Evolutionary conservation across 2,888 invertebrate genomes (phyloP), one percentile per base, ranked within the genome.

Genomic region (Anarsia innoxiella): DNA sequence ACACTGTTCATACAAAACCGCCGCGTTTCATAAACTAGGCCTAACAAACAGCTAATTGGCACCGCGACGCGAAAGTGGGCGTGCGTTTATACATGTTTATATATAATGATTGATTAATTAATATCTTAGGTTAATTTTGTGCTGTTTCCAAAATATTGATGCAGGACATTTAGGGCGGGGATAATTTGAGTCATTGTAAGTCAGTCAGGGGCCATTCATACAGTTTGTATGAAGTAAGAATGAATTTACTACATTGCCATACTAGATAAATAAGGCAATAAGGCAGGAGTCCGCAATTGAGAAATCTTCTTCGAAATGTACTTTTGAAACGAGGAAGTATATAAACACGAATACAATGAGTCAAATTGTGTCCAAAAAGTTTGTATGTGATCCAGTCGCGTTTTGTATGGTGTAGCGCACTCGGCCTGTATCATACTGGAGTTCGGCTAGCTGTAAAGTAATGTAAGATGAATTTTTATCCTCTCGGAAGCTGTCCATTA

Each of bases 61-160:
- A 5, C 2, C 23, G 26, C 33, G 15, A 62, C 67, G 68, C 71
- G 77, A 66, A 73, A n/a, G 68, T n/a, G 76, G 70, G 68, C 75
- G 80, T 75, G 74, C 73, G 76, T 79, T 74, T 77, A 78, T 78
- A 77, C 72, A 74, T 40, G 25, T 75, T 72, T 79, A 74, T 82
- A 80, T 79, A 78, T 79, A 78, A 76, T 76, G 77, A n/a, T n/a
- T n/a, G n/a, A n/a, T n/a, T n/a, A n/a, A n/a, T n/a, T n/a, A 77
- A 68, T 79, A 80, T 78, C 58, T 64, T 83, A 83, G 79, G 77
- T 77, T 83, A 82, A 78, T 78, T 25, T 79, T 69, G 79, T 78
- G 80, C 75, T 76, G 80, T 78, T 69, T 70, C 67, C 66, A 61
- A 58, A 63, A n/a, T n/a, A n/a, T n/a, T 41, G 45, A 56, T 54